Base-by-base conservation (phyloP, 2,797 vertebrate species). In the Diceros bicornis region DNA sequence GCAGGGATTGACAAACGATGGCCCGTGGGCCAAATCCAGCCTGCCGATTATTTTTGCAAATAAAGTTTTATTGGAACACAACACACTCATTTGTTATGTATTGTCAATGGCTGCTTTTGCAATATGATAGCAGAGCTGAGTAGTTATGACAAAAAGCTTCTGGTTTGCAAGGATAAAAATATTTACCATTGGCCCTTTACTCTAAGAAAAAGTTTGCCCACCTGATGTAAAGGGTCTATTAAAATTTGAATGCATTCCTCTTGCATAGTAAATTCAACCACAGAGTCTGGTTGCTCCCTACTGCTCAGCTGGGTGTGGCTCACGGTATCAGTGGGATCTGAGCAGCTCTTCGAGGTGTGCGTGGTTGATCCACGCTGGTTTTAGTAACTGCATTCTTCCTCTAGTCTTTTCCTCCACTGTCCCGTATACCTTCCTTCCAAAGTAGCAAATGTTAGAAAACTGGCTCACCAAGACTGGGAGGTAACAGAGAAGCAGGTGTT, bases 221-320 rank as follows among this genome's bases (percentile, higher is more conserved):
- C 1, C 41, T 13, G n/a, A 17, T 0, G 0, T 14, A n/a, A 94
- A 69, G 34, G 12, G 3, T 27, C 55, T 13, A 1, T 18, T 41
- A 23, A 23, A 52, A 61, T 32, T 1, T 6, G 71, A 41, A 41
- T 16, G 1, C 1, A 0, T 34, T 52, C 4, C 78, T 23, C 9
- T 7, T 2, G 29, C 20, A 1, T 0, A 25, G 21, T 17, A 6
- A 21, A 6, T 29, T 32, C 21, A 2, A 0, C 11, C 6, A 1
- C 41, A 32, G 0, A 0, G 20, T 25, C 29, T 2, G n/a, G 14
- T 66, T 13, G 13, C 64, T 6, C 34, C 23, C 8, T 0, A 6
- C 2, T 0, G 62, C 47, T 14, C 29, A 7, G 57, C 25, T 14
- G 47, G 16, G 25, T 3, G 4, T 9, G 9, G 32, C 37, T 64